These are phyloP conservation scores for Engystomops pustulosus DNA, from an alignment of 2,113 vertebrate genomes.

Conservation along the genomic window DNA sequence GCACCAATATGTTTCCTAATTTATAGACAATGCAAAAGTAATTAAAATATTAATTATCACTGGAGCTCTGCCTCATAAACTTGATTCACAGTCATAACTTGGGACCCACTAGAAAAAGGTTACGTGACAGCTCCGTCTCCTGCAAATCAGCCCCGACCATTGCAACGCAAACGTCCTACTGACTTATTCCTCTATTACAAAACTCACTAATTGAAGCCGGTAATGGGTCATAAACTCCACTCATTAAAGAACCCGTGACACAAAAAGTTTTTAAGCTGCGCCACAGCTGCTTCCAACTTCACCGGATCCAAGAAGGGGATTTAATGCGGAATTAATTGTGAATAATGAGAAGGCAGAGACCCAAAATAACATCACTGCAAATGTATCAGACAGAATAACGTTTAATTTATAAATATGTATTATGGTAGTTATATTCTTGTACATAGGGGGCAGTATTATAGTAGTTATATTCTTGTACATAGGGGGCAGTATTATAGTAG, in stretches of 20 bases:
- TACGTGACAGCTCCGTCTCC: background rate
- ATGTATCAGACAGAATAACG: background rate
- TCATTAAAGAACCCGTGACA: background rate
- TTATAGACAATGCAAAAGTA: slow-evolving; percentile 26
- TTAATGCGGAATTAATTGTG: slow-evolving; percentile 4
- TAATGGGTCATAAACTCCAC: slow-evolving; percentile 18
- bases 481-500: too few species aligned
- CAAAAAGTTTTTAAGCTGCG: background rate
- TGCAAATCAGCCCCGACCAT: background rate
- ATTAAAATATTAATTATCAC: slow-evolving; percentile 27
- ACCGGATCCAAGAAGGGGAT: slow-evolving; percentile 11
- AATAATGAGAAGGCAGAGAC: background rate
- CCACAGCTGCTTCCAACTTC: background rate
- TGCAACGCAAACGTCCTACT: background rate
- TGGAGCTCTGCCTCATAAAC: background rate
- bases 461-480: too few species aligned
- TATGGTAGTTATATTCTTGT: background rate
- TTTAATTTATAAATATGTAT: background rate
- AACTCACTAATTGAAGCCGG: slow-evolving; percentile 31
- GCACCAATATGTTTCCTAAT: background rate
- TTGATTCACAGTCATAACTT: background rate
- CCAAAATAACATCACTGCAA: background rate
- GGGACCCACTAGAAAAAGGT: background rate
- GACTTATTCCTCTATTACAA: background rate
- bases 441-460: too few species aligned